These are phyloP conservation scores for Ganaspis brasiliensis DNA, from an alignment of 2,888 invertebrate species.

Conservation along the genomic window DNA sequence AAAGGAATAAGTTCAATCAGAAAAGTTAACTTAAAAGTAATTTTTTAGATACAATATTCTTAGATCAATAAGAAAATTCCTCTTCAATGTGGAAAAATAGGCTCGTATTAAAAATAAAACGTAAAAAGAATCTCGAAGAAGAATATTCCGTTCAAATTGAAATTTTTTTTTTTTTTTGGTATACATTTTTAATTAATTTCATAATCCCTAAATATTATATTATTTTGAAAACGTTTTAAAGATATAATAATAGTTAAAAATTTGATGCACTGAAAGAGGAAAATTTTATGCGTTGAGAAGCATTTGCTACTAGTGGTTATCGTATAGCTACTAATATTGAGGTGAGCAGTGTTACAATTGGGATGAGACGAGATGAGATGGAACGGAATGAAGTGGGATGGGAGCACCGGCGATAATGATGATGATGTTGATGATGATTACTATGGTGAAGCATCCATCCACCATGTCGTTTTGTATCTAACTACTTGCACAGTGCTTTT, in stretches of 20 bases:
- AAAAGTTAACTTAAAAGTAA: too few species aligned
- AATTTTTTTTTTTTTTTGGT: too few species aligned
- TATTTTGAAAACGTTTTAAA: too few species aligned
- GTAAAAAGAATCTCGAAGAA: too few species aligned
- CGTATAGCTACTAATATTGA: slow-evolving; percentile 72
- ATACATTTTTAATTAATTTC: too few species aligned
- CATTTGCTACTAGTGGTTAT: slow-evolving; percentile 73
- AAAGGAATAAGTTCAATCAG: too few species aligned
- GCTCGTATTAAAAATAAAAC: too few species aligned
- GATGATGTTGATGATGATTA: slow-evolving; percentile 77
- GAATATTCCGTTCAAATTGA: too few species aligned
- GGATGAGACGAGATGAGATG: slow-evolving; percentile 68
- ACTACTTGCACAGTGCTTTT: slow-evolving; percentile 57
- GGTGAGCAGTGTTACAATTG: slow-evolving; percentile 65
- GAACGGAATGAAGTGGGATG: slow-evolving; percentile 66
- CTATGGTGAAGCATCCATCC: slow-evolving; percentile 69
- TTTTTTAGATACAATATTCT: too few species aligned
- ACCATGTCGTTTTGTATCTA: slow-evolving; percentile 61
- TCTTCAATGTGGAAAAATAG: too few species aligned
- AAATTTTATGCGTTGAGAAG: slow-evolving; percentile 58
- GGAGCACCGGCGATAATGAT: slow-evolving; percentile 77
- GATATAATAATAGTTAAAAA: slow-evolving; percentile 4
- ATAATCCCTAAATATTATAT: too few species aligned
- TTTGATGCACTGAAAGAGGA: slow-evolving; percentile 33
- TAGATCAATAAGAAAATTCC: too few species aligned